Percentiles rank a stretch among this genome's conserved stretches.
phyloP scores from a whole-genome alignment of 2,113 vertebrate genomes.

The Dicerorhinus sumatrensis region DNA sequence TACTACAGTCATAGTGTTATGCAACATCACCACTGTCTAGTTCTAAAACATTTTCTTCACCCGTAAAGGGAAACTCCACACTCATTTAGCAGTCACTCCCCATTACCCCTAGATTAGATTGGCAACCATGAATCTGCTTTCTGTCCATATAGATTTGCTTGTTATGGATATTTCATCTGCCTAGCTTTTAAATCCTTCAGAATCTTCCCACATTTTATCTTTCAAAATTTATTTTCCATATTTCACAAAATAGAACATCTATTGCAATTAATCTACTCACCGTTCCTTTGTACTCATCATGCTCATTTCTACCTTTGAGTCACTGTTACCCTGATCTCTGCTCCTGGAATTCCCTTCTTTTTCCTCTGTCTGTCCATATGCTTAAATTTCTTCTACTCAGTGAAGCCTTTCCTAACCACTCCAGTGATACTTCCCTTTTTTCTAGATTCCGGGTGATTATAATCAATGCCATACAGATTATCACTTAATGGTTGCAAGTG shows the following conservation, averaged over 20 bases:
- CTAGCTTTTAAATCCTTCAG: neutral
- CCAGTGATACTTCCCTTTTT: neutral
- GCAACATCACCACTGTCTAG: neutral
- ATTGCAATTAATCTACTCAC: neutral
- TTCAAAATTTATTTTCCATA: neutral
- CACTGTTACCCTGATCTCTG: neutral
- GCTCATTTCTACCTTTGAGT: neutral
- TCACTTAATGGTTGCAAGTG: neutral
- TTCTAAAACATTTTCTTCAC: neutral
- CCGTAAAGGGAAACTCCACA: neutral
- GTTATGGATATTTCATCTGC: neutral
- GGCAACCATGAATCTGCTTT: neutral
- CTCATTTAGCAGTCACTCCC: neutral
- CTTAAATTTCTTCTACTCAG: neutral
- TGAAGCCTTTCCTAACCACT: neutral
- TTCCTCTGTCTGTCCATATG: neutral
- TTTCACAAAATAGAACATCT: constrained; percentile 20
- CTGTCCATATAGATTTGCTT: neutral
- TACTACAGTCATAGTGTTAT: neutral
- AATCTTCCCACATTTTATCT: constrained; percentile 1
- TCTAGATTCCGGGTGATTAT: neutral
- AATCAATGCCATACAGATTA: neutral
- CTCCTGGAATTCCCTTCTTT: neutral
- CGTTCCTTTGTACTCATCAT: neutral
- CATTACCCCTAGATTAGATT: neutral